These are phyloP conservation scores for Amiota mariae DNA, from an alignment of 2,888 invertebrate genomes.

Conservation along the genomic window DNA sequence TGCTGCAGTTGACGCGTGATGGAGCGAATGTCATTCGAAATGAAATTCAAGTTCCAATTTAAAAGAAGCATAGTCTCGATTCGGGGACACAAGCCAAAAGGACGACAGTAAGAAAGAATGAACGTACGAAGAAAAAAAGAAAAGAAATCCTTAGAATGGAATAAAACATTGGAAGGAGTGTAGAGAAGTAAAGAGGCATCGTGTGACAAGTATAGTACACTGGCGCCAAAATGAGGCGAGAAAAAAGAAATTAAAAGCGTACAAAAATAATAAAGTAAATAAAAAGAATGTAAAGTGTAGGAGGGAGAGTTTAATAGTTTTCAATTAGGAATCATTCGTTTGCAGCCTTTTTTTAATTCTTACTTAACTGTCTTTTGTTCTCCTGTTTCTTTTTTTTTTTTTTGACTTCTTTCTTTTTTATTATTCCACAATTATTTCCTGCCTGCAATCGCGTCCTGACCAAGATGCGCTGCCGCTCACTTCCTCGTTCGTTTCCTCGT, in stretches of 20 bases:
- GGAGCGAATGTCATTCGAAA: constrained; percentile 73
- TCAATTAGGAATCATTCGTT: constrained; percentile 72
- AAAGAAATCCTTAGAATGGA: not conserved
- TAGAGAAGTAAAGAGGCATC: not conserved
- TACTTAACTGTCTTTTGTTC: constrained; percentile 8
- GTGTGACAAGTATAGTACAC: not conserved
- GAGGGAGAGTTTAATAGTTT: constrained; percentile 68
- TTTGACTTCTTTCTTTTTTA: not conserved
- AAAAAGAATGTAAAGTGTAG: constrained; percentile 48
- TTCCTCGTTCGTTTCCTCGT: not conserved
- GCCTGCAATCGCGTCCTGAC: constrained; percentile 1
- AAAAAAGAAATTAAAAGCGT: constrained; percentile 35
- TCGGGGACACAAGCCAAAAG: not conserved
- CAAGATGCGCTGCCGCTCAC: not conserved
- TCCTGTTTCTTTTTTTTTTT: constrained; percentile 3
- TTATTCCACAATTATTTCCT: not conserved
- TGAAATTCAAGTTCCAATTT: constrained; percentile 72
- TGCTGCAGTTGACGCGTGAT: constrained; percentile 72
- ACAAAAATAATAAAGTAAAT: constrained; percentile 34
- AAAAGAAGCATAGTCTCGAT: constrained; percentile 31
- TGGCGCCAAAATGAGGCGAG: constrained; percentile 34
- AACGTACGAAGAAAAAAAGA: not conserved
- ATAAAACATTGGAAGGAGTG: constrained; percentile 40
- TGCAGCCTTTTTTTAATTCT: constrained; percentile 64
- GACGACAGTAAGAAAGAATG: constrained; percentile 10